Percentiles rank a stretch among this genome's conserved stretches.
These are phyloP conservation scores for Muscicapa comitata DNA, from an alignment of 2,797 vertebrate genomes.

Conservation along the genomic window DNA sequence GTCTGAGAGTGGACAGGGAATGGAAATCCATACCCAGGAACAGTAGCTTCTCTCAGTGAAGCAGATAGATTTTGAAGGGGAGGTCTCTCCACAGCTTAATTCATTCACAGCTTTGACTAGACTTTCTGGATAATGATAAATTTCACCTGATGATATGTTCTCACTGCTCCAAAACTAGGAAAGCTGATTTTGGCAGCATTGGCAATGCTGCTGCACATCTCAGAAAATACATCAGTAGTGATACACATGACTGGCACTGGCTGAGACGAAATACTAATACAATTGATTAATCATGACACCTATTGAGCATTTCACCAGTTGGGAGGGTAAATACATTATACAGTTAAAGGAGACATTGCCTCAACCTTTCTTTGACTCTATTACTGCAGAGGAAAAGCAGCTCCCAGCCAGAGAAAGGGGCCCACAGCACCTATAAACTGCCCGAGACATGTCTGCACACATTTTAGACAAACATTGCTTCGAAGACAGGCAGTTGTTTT, in stretches of 20 bases:
- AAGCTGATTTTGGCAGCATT: neutral
- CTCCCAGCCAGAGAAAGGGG: neutral
- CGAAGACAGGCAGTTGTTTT: constrained; percentile 1
- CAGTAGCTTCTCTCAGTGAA: neutral
- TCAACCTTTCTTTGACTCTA: neutral
- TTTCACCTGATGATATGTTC: neutral
- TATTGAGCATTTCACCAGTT: neutral
- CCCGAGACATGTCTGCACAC: neutral
- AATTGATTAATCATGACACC: constrained; percentile 25
- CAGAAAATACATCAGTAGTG: neutral
- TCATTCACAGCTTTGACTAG: neutral
- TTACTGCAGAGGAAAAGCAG: neutral
- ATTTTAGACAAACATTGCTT: constrained; percentile 47
- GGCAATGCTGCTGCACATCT: neutral
- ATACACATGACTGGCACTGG: neutral
- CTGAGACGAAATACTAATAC: neutral
- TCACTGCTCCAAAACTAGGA: neutral
- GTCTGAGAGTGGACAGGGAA: neutral
- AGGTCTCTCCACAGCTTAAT: neutral
- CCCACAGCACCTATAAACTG: neutral
- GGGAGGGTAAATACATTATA: neutral
- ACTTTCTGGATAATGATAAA: neutral
- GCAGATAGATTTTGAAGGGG: neutral
- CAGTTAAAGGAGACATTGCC: neutral
- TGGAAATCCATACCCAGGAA: neutral